Conservation (phyloP, 2,888 invertebrate species). For the Capitulum mitella region DNA sequence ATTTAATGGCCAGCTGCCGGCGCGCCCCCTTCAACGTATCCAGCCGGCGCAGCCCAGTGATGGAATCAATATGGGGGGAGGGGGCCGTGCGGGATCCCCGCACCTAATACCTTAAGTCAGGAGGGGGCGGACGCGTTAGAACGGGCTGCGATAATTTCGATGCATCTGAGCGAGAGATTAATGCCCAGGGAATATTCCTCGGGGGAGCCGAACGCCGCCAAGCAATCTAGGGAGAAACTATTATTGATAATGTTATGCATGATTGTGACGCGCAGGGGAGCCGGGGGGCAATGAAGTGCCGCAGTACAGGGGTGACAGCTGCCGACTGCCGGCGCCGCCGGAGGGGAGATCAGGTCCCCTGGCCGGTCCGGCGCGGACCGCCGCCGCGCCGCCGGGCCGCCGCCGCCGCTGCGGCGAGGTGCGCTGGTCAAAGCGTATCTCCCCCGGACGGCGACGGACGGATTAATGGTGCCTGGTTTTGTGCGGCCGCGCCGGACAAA, state of each 20-base stretch:
- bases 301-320: slow-evolving; percentile 6
- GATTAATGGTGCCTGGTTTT: background rate
- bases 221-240: slow-evolving; percentile 23
- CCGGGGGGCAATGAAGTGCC: slow-evolving; percentile 16
- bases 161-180: slow-evolving; percentile 23
- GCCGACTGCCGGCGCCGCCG: background rate
- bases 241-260: slow-evolving; percentile 23
- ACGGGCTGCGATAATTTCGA: slow-evolving; percentile 21
- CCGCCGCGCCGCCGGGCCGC: background rate
- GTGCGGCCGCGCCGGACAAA: background rate
- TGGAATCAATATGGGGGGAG: slow-evolving; percentile 17
- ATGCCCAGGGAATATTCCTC: slow-evolving; percentile 23
- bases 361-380: too few species aligned
- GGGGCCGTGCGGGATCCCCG: background rate
- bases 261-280: slow-evolving; percentile 13
- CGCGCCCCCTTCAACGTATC: background rate
- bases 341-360: background rate
- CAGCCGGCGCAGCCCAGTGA: background rate
- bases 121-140: slow-evolving; percentile 20
- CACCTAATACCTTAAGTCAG: slow-evolving; percentile 24
- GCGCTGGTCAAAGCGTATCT: slow-evolving; percentile 1
- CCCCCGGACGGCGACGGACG: background rate
- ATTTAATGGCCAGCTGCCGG: background rate
- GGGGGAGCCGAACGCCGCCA: background rate
- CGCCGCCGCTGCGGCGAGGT: background rate